Evolutionary conservation across 2,888 invertebrate genomes (phyloP), one percentile per base, ranked within the genome.

Genomic region (Neoascia interrupta): DNA sequence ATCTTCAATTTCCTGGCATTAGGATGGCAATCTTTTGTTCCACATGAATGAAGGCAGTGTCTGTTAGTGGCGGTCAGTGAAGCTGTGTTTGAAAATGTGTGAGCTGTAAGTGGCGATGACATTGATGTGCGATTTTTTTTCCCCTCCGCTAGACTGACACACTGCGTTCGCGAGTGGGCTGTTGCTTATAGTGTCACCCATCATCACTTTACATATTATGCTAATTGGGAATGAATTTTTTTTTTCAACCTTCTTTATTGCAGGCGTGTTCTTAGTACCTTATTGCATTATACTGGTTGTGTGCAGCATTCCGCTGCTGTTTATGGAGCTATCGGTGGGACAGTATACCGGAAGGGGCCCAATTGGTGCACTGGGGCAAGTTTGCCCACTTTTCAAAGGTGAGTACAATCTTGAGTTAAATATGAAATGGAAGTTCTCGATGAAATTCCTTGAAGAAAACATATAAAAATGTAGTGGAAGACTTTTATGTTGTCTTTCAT

Each of bases 311-410:
- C 97, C 97, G 13, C 92, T 97, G 90, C 91, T 98, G 74, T 97
- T 96, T 88, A 97, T 97, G 97, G 97, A 98, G 89, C 90, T 97
- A 83, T 94, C 96, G 37, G 92, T 97, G 81, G 97, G 97, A 28
- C 97, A 98, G 88, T 97, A 95, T 87, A 97, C 97, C 28, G 93
- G 96, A 81, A 92, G 96, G 84, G 97, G 97, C 66, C 96, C 97
- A 39, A 96, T 97, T 82, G 95, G 96, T 72, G 97, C 97, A 47
- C 90, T 97, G 83, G 95, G 95, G 81, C 96, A 96, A 90, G 92
- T 97, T 81, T 97, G 97, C 87, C 97, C 97, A 8, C 90, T 97
- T 68, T 95, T 97, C 84, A 97, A 97, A 94, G 97, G 96, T 96
- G 88, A 87, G 87, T 87, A 18, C 10, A 18, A 6, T 36, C 3